Percentiles rank a stretch among this genome's conserved stretches.
Conservation (phyloP, 2,888 invertebrate genomes). For the Leucophenga maculata region DNA sequence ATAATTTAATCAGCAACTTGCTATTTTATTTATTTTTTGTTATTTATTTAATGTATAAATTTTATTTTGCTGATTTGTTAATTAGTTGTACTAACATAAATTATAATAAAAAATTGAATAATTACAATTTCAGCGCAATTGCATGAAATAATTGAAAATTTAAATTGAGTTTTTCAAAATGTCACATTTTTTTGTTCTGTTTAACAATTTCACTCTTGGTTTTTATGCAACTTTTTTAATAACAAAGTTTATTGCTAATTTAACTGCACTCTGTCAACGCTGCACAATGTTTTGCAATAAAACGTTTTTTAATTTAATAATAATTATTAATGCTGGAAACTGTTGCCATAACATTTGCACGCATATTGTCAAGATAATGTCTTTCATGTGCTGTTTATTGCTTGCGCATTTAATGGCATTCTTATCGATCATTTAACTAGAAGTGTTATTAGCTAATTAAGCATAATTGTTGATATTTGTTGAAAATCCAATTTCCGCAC, state of each 20-base stretch:
- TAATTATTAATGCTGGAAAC: conserved; percentile 45
- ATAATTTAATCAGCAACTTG: too few relatives aligned
- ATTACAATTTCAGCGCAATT: conserved; percentile 56
- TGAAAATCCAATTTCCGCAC: background rate
- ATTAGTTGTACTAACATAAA: conserved; percentile 45
- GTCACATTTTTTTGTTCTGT: background rate
- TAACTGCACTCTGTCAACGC: background rate
- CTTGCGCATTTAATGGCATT: background rate
- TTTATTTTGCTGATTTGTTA: conserved; percentile 62
- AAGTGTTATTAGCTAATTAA: conserved; percentile 2
- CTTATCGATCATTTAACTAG: too few relatives aligned
- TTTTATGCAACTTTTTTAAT: background rate
- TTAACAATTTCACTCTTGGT: background rate
- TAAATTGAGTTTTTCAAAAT: conserved; percentile 16
- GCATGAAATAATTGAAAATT: conserved; percentile 55
- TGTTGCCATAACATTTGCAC: conserved; percentile 58
- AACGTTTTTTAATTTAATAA: conserved; percentile 50
- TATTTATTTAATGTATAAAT: conserved; percentile 47
- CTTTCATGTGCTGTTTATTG: conserved; percentile 37
- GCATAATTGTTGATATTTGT: background rate
- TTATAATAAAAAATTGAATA: conserved; percentile 40
- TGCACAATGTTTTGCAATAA: conserved; percentile 8
- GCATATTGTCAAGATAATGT: conserved; percentile 40
- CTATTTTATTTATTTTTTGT: background rate
- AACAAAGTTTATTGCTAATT: background rate